These are phyloP conservation scores for Phlogophora meticulosa DNA, from an alignment of 2,888 invertebrate genomes.

Conservation along the genomic window DNA sequence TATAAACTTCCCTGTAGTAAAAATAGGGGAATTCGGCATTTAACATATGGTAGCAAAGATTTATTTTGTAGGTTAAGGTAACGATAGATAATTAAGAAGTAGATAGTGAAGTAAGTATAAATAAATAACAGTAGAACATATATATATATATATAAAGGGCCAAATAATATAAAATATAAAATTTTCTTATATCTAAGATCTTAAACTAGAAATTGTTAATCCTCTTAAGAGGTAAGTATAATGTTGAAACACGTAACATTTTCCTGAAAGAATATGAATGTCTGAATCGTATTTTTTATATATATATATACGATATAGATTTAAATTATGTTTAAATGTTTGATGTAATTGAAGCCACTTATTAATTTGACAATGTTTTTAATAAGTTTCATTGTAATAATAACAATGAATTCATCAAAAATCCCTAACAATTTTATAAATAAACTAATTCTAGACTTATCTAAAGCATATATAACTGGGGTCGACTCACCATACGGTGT, in stretches of 20 bases:
- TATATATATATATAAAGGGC: constrained; percentile 21
- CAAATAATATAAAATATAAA: constrained; percentile 34
- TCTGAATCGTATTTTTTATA: background rate
- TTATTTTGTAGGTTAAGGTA: background rate
- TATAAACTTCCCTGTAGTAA: background rate
- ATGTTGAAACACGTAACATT: too few species aligned
- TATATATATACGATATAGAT: too few species aligned
- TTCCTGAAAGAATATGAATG: background rate
- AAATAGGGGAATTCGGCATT: too few species aligned
- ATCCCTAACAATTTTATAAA: background rate
- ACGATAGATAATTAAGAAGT: constrained; percentile 1
- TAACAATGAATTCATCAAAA: constrained; percentile 1
- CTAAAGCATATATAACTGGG: constrained; percentile 72
- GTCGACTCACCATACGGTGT: constrained; percentile 97
- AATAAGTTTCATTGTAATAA: background rate
- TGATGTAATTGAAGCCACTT: background rate
- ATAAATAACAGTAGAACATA: constrained; percentile 28
- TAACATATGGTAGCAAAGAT: background rate
- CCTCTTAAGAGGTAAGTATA: background rate
- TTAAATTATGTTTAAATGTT: too few species aligned
- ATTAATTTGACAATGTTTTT: background rate
- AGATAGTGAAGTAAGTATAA: constrained; percentile 16
- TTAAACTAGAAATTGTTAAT: constrained; percentile 13
- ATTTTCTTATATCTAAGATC: constrained; percentile 40
- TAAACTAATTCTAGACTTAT: constrained; percentile 21